A percentile compares a stretch with the other conserved stretches of the same genome.
Evolutionary conservation across 2,888 invertebrate genomes (phyloP).

Genomic region (Nephrotoma guestfalica): DNA sequence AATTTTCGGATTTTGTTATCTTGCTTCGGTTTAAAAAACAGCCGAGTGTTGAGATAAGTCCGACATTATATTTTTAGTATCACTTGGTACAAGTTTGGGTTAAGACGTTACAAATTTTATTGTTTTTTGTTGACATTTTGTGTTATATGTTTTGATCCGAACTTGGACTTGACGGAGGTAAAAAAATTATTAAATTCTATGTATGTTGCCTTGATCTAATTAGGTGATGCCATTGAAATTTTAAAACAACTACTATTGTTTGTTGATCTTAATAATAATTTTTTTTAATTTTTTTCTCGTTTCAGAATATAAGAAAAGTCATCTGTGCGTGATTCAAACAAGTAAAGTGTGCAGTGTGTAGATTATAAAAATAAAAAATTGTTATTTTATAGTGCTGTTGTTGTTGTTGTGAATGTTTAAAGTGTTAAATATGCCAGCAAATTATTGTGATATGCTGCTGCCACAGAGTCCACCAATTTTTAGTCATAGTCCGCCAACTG

Average conservation of each 20-base stretch:
- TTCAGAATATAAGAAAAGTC: neutral
- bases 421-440: slow-evolving; percentile 1
- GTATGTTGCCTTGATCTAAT: neutral
- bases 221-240: neutral
- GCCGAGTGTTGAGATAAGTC: too few relatives aligned
- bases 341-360: neutral
- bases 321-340: neutral
- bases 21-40: too few relatives aligned
- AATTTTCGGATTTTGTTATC: too few relatives aligned
- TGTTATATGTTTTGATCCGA: neutral
- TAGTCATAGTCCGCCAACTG: slow-evolving; percentile 53
- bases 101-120: neutral
- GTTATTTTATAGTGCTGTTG: neutral
- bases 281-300: neutral
- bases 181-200: neutral
- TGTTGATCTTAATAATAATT: neutral
- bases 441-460: slow-evolving; percentile 38
- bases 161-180: neutral
- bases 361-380: neutral
- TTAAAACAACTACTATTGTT: neutral
- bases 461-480: slow-evolving; percentile 55
- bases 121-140: neutral
- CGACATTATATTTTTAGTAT: neutral
- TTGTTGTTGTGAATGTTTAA: neutral
- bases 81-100: neutral